Percentiles rank a stretch among this genome's conserved stretches.
phyloP scores from a whole-genome alignment of 2,888 invertebrate genomes.

The Ecliptopera silaceata region DNA sequence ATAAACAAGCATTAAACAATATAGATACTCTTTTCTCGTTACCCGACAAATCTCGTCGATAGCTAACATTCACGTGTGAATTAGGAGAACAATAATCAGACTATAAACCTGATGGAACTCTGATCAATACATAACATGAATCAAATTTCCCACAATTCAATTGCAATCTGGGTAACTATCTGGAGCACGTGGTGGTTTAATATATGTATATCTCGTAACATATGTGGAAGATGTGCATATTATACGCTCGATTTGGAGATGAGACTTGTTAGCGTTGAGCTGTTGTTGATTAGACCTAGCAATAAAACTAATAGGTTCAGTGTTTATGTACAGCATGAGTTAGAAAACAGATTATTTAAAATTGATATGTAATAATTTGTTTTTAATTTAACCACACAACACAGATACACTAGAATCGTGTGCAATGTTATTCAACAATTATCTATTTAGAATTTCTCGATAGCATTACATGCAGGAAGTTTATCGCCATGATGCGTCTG shows the following conservation, averaged over 20 bases:
- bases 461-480: too few species aligned
- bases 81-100: not conserved
- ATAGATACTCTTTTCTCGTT: not conserved
- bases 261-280: not conserved
- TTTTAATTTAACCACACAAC: too few species aligned
- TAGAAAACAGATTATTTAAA: too few species aligned
- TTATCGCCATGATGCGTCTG: too few species aligned
- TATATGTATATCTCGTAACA: slow-evolving; percentile 1
- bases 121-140: slow-evolving; percentile 5
- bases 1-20: not conserved
- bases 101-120: not conserved
- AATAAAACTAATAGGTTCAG: too few species aligned
- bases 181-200: slow-evolving; percentile 10
- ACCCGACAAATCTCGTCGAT: not conserved
- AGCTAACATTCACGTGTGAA: not conserved
- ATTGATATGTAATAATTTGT: too few species aligned
- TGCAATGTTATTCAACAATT: too few species aligned
- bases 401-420: too few species aligned
- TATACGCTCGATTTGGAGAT: not conserved
- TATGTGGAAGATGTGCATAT: slow-evolving; percentile 1
- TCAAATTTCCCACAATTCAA: slow-evolving; percentile 15
- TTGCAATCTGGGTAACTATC: slow-evolving; percentile 19
- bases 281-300: too few species aligned
- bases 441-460: too few species aligned
- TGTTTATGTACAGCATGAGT: too few species aligned